Evolutionary conservation across 1,140 invertebrate species (phyloP).

Genomic region (Drosophila biarmipes): DNA sequence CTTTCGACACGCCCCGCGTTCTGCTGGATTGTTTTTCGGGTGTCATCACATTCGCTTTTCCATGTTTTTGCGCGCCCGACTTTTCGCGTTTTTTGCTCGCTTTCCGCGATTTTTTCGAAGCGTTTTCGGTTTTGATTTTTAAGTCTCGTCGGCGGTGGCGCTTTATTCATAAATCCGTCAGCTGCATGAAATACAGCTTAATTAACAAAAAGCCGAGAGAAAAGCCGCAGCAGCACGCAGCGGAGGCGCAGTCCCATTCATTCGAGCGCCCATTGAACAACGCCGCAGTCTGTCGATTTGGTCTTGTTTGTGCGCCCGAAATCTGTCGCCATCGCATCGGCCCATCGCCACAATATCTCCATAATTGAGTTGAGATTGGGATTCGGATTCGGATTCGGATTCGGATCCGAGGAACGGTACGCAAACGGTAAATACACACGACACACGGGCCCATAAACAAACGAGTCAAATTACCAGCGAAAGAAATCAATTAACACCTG

Average conservation of each 20-base stretch:
- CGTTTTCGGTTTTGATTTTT: constrained; percentile 30
- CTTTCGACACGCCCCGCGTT: constrained; percentile 70
- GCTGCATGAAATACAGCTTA: constrained; percentile 78
- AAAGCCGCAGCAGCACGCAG: constrained; percentile 58
- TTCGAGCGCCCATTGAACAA: constrained; percentile 56
- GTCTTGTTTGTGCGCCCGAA: constrained; percentile 60
- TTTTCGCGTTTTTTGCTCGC: constrained; percentile 24
- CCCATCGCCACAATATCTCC: constrained; percentile 20
- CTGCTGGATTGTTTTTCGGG: constrained; percentile 38
- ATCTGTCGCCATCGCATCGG: constrained; percentile 36
- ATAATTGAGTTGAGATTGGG: constrained; percentile 64
- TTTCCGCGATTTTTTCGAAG: constrained; percentile 19
- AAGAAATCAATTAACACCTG: constrained; percentile 81
- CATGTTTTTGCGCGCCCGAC: constrained; percentile 4
- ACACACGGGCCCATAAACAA: constrained; percentile 38
- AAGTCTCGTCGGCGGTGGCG: constrained; percentile 46
- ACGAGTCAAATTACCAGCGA: constrained; percentile 66
- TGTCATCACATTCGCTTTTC: constrained; percentile 66
- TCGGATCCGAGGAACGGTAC: constrained; percentile 16
- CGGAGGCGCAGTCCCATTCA: constrained; percentile 75
- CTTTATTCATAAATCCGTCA: constrained; percentile 77
- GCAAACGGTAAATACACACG: constrained; percentile 50
- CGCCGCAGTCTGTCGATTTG: constrained; percentile 30
- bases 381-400: constrained; percentile 11
- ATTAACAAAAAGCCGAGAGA: constrained; percentile 78